A percentile compares a stretch with the other conserved stretches of the same genome.
phyloP scores from a whole-genome alignment of 2,888 invertebrate genomes.

The Choristoneura rosaceana region DNA sequence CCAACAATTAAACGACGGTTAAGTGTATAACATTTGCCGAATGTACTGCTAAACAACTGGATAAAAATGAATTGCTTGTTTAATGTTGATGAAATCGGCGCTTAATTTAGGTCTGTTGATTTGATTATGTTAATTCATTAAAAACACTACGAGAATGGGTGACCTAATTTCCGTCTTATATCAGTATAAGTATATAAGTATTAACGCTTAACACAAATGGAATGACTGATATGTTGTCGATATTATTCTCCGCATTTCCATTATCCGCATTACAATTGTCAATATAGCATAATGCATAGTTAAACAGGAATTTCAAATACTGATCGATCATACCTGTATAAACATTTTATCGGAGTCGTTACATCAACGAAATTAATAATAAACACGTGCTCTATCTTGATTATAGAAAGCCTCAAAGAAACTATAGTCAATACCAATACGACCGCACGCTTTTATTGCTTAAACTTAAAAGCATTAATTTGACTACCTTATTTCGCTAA shows the following conservation, averaged over 20 bases:
- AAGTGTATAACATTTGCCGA: too few relatives aligned
- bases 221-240: slow-evolving; percentile 4
- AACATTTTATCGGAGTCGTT: slow-evolving; percentile 7
- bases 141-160: slow-evolving; percentile 3
- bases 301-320: not conserved
- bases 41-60: too few relatives aligned
- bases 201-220: not conserved
- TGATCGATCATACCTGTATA: slow-evolving; percentile 7
- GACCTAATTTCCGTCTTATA: slow-evolving; percentile 27
- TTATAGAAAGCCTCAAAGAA: slow-evolving; percentile 2
- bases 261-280: not conserved
- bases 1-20: too few relatives aligned
- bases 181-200: slow-evolving; percentile 2
- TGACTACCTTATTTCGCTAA: not conserved
- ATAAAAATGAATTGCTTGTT: too few relatives aligned
- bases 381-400: slow-evolving; percentile 16
- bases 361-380: slow-evolving; percentile 20
- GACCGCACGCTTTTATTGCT: not conserved
- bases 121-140: not conserved
- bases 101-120: not conserved
- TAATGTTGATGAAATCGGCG: not conserved
- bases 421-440: not conserved
- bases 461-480: not conserved
- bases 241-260: not conserved
- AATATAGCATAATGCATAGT: not conserved